A percentile compares a stretch with the other conserved stretches of the same genome.
These are phyloP conservation scores for Dallia pectoralis DNA, from an alignment of 2,797 vertebrate genomes.

Conservation along the genomic window DNA sequence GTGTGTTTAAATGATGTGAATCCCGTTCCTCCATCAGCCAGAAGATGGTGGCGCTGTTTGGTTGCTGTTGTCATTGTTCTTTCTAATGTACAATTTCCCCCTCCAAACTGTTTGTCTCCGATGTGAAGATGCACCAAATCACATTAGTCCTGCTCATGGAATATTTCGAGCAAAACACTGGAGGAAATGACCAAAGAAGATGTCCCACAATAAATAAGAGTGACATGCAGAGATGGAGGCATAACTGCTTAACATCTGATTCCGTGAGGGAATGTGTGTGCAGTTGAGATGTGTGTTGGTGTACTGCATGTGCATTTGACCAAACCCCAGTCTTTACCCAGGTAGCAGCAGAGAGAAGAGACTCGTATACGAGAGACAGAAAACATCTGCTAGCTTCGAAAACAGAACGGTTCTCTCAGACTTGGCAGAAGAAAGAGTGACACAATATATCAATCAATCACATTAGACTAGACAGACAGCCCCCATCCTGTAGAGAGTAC, in stretches of 20 bases:
- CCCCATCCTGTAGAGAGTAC: slow-evolving; percentile 60
- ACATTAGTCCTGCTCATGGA: slow-evolving; percentile 94
- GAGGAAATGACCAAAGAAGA: slow-evolving; percentile 88
- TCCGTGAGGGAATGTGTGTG: slow-evolving; percentile 45
- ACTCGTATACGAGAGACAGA: slow-evolving; percentile 75
- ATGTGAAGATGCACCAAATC: slow-evolving; percentile 95
- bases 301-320: slow-evolving; percentile 21
- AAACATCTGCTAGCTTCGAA: slow-evolving; percentile 60
- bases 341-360: slow-evolving; percentile 44
- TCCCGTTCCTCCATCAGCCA: slow-evolving; percentile 76
- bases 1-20: slow-evolving; percentile 18
- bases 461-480: slow-evolving; percentile 71
- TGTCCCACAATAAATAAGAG: slow-evolving; percentile 82
- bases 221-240: slow-evolving; percentile 74
- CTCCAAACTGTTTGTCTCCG: slow-evolving; percentile 84
- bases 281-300: neutral
- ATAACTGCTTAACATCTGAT: slow-evolving; percentile 83
- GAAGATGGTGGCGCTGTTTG: slow-evolving; percentile 67
- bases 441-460: slow-evolving; percentile 71
- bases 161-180: slow-evolving; percentile 87
- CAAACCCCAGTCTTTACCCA: slow-evolving; percentile 57
- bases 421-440: slow-evolving; percentile 63
- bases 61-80: slow-evolving; percentile 60
- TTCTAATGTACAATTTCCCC: slow-evolving; percentile 84
- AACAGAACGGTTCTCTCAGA: slow-evolving; percentile 66